Evolutionary conservation across 2,113 vertebrate species (phyloP), one percentile per base, ranked within the genome.

Genomic region (Melanocharis versteri): DNA sequence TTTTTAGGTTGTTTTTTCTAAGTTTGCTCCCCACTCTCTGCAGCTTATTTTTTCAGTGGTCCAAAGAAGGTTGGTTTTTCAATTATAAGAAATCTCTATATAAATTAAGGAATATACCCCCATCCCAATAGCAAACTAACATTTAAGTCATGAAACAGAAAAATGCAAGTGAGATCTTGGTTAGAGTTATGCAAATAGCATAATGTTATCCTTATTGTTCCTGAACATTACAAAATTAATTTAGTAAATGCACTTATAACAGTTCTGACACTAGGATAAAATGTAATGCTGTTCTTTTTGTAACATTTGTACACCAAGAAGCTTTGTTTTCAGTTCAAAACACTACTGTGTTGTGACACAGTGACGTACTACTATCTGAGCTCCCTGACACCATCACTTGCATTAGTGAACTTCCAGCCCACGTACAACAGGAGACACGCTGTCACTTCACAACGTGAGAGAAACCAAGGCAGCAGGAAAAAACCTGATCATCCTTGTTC

Each of bases 311-410:
- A n/a, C 14, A 71, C 5, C 10, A 37, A 73, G 57, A 66, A 62
- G n/a, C 15, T 84, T 45, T 42, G 6, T 21, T 94, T 81, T 81
- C 18, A 75, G 22, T 13, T 75, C 44, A 70, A n/a, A 83, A 39
- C 9, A 39, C 27, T 14, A 15, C 13, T 45, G 28, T 88, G 26
- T 44, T 69, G 37, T 70, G 72, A 84, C 45, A 70, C 16, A 31
- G 44, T 5, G 23, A 68, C 19, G 12, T 51, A 35, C 27, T 60
- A 7, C 24, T 26, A 0, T 9, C 26, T 0, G 0, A 83, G 39
- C 9, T 42, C 42, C 53, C 58, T 65, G 58, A 37, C 64, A 86
- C 48, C 47, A 37, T 6, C 4, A 4, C 54, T 73, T n/a, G 16
- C n/a, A 44, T 54, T 47, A 70, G 9, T 22, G 39, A 70, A 35